phyloP scores from a whole-genome alignment of 2,888 invertebrate genomes.

The Microchrysa polita region DNA sequence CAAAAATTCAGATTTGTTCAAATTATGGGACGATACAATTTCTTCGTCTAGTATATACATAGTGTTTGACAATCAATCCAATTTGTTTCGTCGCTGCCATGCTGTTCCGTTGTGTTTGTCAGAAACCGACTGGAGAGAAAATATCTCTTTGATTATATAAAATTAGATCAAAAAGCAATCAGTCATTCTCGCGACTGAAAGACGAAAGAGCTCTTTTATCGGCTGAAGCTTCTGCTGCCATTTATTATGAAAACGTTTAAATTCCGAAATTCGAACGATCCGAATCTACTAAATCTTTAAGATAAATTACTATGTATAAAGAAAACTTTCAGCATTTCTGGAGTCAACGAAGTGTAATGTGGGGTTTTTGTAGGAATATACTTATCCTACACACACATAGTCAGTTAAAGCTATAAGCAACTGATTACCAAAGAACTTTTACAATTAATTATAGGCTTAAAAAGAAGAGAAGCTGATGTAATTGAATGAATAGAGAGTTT shows the following conservation, averaged over 20 bases:
- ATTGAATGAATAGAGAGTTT: neutral
- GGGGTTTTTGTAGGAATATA: no score
- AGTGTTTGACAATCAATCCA: no score
- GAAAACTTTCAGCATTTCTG: neutral
- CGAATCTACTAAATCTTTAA: neutral
- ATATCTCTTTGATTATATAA: constrained; percentile 8
- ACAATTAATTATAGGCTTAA: neutral
- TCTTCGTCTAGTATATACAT: no score
- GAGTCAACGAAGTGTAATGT: no score
- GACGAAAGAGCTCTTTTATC: constrained; percentile 6
- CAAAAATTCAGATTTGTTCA: no score
- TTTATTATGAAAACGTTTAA: constrained; percentile 1
- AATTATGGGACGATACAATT: no score
- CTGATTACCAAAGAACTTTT: neutral
- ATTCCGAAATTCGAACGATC: neutral
- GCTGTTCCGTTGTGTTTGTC: neutral
- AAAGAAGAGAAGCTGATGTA: neutral
- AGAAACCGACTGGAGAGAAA: neutral
- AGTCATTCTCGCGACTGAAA: constrained; percentile 11
- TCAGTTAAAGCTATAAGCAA: no score
- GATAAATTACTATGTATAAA: neutral
- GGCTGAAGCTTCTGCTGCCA: neutral
- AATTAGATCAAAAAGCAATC: constrained; percentile 11
- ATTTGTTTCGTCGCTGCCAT: no score
- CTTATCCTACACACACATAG: neutral